Evolutionary conservation across 2,888 invertebrate species (phyloP), one percentile per base, ranked within the genome.

Genomic region (Hyposoter dolosus): DNA sequence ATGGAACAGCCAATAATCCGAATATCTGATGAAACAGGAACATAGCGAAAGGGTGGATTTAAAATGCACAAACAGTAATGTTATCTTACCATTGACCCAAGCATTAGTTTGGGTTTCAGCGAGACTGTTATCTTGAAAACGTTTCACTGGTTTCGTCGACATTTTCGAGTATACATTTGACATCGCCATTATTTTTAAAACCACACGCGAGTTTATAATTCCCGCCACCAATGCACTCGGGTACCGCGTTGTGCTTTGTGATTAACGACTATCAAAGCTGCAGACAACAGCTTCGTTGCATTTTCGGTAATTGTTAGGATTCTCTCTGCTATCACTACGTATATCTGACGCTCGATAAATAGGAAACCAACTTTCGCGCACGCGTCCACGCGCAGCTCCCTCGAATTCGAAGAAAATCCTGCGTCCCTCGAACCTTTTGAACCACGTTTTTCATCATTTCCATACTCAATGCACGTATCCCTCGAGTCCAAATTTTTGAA

Each of bases 51-150:
- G 23, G 69, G 65, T 65, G 65, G 7, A 65, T 40, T 65, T 40
- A 35, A 65, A 76, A 68, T 10, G 19, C 32, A 66, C 17, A 47
- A 69, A 17, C 19, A 80, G 32, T 15, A 40, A 23, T 45, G 53
- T 56, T 80, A 74, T 91, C 96, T 97, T 95, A 98, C 98, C 98
- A 94, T 97, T 97, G 95, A 97, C 97, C 98, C 98, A 98, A 92
- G 97, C 96, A 94, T 97, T 97, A 63, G 97, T 97, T 95, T 98
- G 97, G 79, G 97, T 96, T 90, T 97, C 97, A 88, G 97, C 96
- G 95, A 97, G 96, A 93, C 95, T 96, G 87, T 90, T 90, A 93
- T 97, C 97, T 92, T 96, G 97, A 94, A 96, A 96, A 91, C 97
- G 96, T 95, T 97, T 97, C 87, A 96, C 95, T 88, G 97, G 96